phyloP scores from a whole-genome alignment of 2,797 vertebrate species.

The Onychomys arenicola region DNA sequence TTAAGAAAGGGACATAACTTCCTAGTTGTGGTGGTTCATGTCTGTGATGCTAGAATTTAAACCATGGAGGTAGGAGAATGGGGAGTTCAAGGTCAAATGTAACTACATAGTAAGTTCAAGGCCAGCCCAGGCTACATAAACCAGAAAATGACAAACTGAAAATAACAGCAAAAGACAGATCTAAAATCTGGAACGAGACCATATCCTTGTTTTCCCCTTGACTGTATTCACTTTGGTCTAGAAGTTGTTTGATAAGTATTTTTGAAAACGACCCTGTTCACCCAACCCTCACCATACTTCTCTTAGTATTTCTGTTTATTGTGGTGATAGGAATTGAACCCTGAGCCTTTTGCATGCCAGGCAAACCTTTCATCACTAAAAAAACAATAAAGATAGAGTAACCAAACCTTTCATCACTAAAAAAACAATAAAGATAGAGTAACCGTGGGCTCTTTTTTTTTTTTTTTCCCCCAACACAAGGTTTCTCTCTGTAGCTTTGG shows the following conservation, averaged over 20 bases:
- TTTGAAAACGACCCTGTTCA: background rate
- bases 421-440: background rate
- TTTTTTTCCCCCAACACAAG: no score
- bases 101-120: background rate
- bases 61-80: background rate
- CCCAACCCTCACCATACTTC: conserved; percentile 32
- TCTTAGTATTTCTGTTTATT: background rate
- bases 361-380: background rate
- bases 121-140: background rate
- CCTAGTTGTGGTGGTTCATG: background rate
- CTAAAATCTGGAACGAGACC: conserved; percentile 38
- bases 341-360: background rate
- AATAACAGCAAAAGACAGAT: background rate
- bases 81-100: background rate
- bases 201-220: background rate
- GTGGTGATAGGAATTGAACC: background rate
- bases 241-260: conserved; percentile 1
- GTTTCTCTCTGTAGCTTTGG: no score
- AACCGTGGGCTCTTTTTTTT: background rate
- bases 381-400: background rate
- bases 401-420: background rate
- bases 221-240: background rate
- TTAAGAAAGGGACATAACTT: background rate
- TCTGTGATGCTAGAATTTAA: background rate
- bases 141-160: background rate